These are phyloP conservation scores for Meta bourneti DNA, from an alignment of 2,888 invertebrate species.

Conservation along the genomic window DNA sequence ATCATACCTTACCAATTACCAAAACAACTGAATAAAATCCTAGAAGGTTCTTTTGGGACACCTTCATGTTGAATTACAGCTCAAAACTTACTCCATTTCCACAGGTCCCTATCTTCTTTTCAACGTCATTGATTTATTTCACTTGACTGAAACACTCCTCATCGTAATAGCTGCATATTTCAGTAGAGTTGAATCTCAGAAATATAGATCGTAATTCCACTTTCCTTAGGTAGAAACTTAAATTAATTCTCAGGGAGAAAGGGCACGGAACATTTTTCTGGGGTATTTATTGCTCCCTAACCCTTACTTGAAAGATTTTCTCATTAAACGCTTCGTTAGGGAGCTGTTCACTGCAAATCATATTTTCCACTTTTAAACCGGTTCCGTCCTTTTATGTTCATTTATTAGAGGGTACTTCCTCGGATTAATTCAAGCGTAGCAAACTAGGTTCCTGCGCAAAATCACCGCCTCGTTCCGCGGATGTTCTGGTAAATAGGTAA, in stretches of 20 bases:
- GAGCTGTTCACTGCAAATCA: background rate
- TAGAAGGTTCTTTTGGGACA: too few relatives aligned
- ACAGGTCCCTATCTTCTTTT: background rate
- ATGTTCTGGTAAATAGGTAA: background rate
- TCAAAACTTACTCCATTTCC: background rate
- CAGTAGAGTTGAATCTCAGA: background rate
- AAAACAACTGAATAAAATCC: too few relatives aligned
- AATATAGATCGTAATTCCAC: conserved; percentile 1
- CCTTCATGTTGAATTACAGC: too few relatives aligned
- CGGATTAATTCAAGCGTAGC: background rate
- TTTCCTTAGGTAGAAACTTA: background rate
- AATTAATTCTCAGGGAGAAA: background rate
- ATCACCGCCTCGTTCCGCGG: background rate
- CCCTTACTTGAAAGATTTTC: background rate
- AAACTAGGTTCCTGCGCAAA: background rate
- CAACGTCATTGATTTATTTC: background rate
- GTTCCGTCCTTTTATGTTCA: background rate
- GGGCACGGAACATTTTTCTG: background rate
- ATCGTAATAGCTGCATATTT: background rate
- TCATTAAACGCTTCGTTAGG: background rate
- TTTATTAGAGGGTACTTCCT: background rate
- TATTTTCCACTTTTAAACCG: background rate
- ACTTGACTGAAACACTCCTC: background rate
- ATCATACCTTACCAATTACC: too few relatives aligned
- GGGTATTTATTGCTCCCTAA: background rate